Conservation (phyloP, 2,113 vertebrate species). For the Salvator merianae region DNA sequence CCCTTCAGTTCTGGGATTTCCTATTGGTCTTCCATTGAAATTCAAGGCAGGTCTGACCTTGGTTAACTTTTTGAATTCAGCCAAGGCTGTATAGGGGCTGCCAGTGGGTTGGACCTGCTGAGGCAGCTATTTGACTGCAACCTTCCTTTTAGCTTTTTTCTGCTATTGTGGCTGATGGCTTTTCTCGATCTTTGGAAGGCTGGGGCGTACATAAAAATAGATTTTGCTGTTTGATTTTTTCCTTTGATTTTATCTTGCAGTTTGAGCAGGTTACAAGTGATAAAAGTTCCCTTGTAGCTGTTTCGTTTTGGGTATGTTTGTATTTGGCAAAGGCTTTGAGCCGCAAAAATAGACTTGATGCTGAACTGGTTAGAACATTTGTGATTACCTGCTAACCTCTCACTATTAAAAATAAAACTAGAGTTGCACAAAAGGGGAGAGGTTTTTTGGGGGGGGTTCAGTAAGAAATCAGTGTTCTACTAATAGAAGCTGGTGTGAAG, state of each 20-base stretch:
- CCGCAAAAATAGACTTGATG: not conserved
- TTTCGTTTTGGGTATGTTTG: not conserved
- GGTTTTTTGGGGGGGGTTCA: no score
- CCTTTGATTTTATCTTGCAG: not conserved
- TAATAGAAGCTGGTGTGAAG: not conserved
- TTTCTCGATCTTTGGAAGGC: conserved; percentile 28
- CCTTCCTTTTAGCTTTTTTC: conserved; percentile 23
- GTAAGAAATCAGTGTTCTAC: not conserved
- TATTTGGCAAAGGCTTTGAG: not conserved
- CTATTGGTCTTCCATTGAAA: no score
- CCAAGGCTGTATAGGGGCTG: no score
- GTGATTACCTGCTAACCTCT: not conserved
- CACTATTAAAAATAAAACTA: conserved; percentile 13
- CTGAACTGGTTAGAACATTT: not conserved
- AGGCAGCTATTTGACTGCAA: conserved; percentile 51
- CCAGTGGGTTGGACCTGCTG: conserved; percentile 14
- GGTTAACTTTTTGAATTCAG: conserved; percentile 24
- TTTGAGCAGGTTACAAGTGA: conserved; percentile 13
- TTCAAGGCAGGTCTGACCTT: no score
- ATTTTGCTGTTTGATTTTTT: conserved; percentile 36
- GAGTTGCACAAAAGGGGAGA: rapidly evolving
- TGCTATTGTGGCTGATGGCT: conserved; percentile 44
- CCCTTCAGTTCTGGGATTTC: no score
- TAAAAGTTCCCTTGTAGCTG: not conserved
- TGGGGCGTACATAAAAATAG: conserved; percentile 18